These are phyloP conservation scores for Neotoxoptera formosana DNA, from an alignment of 1,140 invertebrate genomes.

Conservation along the genomic window DNA sequence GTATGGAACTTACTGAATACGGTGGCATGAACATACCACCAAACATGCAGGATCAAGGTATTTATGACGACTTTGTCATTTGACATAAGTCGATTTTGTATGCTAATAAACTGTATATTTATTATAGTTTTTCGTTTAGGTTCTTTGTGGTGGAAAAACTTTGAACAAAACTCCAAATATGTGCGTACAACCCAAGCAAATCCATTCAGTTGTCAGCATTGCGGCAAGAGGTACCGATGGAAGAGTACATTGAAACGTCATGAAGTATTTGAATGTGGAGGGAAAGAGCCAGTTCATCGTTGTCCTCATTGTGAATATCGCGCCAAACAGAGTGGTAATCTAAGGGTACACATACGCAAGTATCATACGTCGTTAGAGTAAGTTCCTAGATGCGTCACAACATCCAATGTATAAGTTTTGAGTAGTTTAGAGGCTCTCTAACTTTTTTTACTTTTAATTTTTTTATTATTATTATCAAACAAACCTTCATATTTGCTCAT, in stretches of 20 bases:
- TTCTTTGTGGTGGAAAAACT: constrained; percentile 59
- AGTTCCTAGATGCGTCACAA: constrained; percentile 56
- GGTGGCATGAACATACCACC: constrained; percentile 48
- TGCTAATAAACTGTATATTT: neutral
- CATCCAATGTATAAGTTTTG: constrained; percentile 44
- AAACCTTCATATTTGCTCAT: constrained; percentile 56
- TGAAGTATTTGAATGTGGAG: constrained; percentile 86
- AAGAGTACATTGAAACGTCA: constrained; percentile 82
- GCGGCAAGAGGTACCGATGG: constrained; percentile 82
- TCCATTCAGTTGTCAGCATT: constrained; percentile 73
- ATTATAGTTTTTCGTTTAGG: constrained; percentile 39
- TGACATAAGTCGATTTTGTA: neutral
- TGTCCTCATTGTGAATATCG: constrained; percentile 82
- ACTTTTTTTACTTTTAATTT: constrained; percentile 55
- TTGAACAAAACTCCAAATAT: constrained; percentile 60
- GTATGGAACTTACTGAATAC: constrained; percentile 54
- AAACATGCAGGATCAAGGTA: constrained; percentile 56
- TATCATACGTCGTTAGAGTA: constrained; percentile 68
- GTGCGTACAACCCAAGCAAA: constrained; percentile 59
- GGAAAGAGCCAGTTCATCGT: constrained; percentile 80
- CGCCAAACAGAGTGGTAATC: constrained; percentile 80
- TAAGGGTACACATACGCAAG: constrained; percentile 81
- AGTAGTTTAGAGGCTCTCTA: constrained; percentile 52
- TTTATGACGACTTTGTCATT: constrained; percentile 11
- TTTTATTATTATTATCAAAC: constrained; percentile 42